Base-by-base conservation (phyloP, 2,888 invertebrate species). In the Dryobota labecula region DNA sequence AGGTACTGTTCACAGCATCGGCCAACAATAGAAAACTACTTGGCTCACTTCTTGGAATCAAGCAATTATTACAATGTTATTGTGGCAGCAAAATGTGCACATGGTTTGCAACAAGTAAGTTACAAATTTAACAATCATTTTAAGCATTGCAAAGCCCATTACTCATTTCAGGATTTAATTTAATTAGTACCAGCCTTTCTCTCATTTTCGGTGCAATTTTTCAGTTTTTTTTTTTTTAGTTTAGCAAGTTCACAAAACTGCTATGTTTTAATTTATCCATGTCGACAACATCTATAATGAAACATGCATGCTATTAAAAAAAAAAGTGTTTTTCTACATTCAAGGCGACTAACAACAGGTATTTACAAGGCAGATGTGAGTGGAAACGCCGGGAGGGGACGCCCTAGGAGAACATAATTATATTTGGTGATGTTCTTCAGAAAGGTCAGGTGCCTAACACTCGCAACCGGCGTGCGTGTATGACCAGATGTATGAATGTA, bases 31-130 rank as follows among this genome's bases (percentile, higher is more conserved):
- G 96, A 95, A 78, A 87, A 83, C 47, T 90, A 90, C 71, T 78
- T 95, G 64, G 70, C 72, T n/a, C 71, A 89, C 62, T 94, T 92
- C 72, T 75, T 95, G 66, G 88, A 89, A 49, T 89, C 91, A 7
- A 87, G 72, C n/a, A 92, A 91, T 81, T 90, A 90, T 71, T 88
- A 85, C 78, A 89, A 88, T 90, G 95, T 93, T 6, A 90, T 95
- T 80, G 90, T 89, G 79, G 94, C 94, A 72, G 95, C 94, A 53
- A 95, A 94, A 87, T 95, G 95, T 90, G 91, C 91, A 33, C 94
- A 94, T 86, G 89, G 88, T 2, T 84, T 96, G 33, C 96, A 95
- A 76, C 95, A 95, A 91, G 96, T 95, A 87, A 85, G 72, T 71
- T 11, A 24, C 5, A 3, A 3, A 24, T 30, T 24, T n/a, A 15